Evolutionary conservation across 2,888 invertebrate genomes (phyloP).

Genomic region (Anorthoa munda): DNA sequence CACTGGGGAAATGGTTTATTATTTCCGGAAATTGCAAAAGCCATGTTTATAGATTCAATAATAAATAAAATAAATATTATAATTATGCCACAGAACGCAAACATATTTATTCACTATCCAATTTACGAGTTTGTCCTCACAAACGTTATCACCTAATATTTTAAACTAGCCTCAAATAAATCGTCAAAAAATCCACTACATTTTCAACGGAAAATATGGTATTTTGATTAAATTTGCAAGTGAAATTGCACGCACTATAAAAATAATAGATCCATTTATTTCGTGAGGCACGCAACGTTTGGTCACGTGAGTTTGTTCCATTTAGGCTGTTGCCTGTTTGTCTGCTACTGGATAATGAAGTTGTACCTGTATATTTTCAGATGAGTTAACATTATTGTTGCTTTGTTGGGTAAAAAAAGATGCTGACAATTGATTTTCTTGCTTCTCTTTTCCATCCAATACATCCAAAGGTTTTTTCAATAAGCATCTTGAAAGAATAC

Average conservation of each 20-base stretch:
- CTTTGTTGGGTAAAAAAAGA: not conserved
- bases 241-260: constrained; percentile 62
- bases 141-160: constrained; percentile 23
- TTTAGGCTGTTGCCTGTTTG: constrained; percentile 34
- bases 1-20: not conserved
- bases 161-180: constrained; percentile 24
- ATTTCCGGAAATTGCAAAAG: not conserved
- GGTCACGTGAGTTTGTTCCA: constrained; percentile 41
- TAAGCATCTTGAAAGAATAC: not conserved
- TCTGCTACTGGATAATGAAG: constrained; percentile 38
- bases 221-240: constrained; percentile 64
- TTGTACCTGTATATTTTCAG: constrained; percentile 15
- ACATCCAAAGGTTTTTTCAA: too few relatives aligned
- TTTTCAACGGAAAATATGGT: constrained; percentile 13
- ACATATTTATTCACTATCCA: not conserved
- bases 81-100: not conserved
- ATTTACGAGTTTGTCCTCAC: not conserved
- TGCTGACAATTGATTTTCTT: not conserved
- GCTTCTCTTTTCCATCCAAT: too few relatives aligned
- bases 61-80: not conserved
- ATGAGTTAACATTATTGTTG: not conserved
- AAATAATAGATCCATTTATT: constrained; percentile 70
- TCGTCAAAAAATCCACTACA: constrained; percentile 21
- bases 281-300: constrained; percentile 70
- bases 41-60: not conserved